Conservation (phyloP, 2,888 invertebrate species). For the Coenonympha arcania region DNA sequence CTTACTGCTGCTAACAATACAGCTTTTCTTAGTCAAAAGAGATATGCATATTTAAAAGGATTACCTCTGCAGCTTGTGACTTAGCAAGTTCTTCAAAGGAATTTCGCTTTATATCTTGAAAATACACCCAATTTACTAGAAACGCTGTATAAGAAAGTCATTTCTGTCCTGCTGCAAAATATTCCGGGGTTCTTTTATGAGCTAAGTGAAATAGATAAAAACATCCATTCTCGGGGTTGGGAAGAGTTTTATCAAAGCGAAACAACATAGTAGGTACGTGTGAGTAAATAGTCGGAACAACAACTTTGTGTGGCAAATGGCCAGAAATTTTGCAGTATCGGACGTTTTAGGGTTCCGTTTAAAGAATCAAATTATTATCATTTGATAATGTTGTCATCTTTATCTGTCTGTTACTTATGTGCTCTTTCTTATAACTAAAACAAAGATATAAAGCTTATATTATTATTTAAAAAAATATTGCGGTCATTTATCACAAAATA, state of each 20-base stretch:
- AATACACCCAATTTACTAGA: background rate
- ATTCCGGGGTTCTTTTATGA: conserved; percentile 2
- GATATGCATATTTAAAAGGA: background rate
- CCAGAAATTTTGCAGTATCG: background rate
- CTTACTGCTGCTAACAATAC: background rate
- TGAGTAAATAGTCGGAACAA: background rate
- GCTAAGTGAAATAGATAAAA: background rate
- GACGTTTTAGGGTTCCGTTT: no score
- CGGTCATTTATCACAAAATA: no score
- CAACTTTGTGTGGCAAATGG: background rate
- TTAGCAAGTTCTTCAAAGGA: background rate
- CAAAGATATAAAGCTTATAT: no score
- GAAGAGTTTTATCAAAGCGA: conserved; percentile 1
- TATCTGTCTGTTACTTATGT: no score
- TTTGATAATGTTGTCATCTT: no score
- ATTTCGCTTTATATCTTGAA: background rate
- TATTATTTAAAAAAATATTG: no score
- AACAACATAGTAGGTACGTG: background rate
- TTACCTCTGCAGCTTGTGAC: background rate
- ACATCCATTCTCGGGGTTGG: background rate
- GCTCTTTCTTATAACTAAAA: no score
- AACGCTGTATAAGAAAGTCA: background rate
- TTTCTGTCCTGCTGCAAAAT: conserved; percentile 1
- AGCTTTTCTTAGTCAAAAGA: background rate
- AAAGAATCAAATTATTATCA: no score